Evolutionary conservation across 1,140 invertebrate species (phyloP).

Genomic region (Odontomachus brunneus): DNA sequence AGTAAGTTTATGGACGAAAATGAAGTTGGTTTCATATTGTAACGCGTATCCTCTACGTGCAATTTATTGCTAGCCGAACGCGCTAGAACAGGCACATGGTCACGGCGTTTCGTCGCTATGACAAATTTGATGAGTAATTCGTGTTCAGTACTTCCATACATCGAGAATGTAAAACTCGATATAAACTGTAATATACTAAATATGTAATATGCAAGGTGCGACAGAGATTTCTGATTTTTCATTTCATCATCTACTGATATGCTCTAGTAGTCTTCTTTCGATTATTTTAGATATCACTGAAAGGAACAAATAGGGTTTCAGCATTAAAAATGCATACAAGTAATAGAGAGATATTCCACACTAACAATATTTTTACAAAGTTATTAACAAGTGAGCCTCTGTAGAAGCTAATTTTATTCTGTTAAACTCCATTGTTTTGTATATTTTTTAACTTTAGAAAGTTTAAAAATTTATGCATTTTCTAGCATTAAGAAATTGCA

Average conservation of each 20-base stretch:
- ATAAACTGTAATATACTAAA: constrained; percentile 15
- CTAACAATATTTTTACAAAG: too few relatives aligned
- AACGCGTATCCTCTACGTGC: constrained; percentile 28
- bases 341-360: too few relatives aligned
- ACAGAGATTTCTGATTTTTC: constrained; percentile 22
- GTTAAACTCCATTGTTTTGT: too few relatives aligned
- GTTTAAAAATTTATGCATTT: too few relatives aligned
- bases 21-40: neutral
- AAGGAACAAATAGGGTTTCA: too few relatives aligned
- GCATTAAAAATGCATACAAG: too few relatives aligned
- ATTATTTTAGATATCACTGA: neutral
- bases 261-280: neutral
- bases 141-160: neutral
- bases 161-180: neutral
- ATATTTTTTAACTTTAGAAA: too few relatives aligned
- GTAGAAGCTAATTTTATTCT: too few relatives aligned
- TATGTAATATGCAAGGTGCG: neutral
- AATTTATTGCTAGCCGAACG: constrained; percentile 19
- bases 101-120: neutral
- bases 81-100: neutral
- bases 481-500: too few relatives aligned
- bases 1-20: too few relatives aligned
- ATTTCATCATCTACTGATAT: neutral
- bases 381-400: too few relatives aligned
- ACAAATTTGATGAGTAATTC: neutral